Conservation (phyloP, 2,888 invertebrate genomes). For the Acleris holmiana region DNA sequence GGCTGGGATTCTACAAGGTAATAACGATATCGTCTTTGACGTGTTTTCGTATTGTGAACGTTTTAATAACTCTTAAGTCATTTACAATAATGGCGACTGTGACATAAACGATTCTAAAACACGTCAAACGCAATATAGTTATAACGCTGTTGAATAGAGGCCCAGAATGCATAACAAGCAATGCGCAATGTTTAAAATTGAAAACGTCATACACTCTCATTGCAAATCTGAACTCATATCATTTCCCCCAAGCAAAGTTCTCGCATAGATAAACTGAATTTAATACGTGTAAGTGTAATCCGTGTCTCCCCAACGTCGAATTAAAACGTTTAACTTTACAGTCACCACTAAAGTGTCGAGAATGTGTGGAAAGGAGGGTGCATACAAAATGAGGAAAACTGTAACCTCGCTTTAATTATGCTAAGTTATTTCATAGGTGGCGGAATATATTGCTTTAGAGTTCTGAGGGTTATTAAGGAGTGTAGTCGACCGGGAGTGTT, state of each 20-base stretch:
- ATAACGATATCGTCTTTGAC: no score
- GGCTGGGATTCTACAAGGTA: no score
- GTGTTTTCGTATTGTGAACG: no score
- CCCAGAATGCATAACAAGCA: background rate
- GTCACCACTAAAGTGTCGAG: conserved; percentile 37
- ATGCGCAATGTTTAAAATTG: conserved; percentile 2
- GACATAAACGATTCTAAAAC: no score
- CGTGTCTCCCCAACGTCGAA: conserved; percentile 33
- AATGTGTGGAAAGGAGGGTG: conserved; percentile 39
- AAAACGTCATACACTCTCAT: background rate
- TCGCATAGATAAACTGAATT: conserved; percentile 34
- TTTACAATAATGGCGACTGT: no score
- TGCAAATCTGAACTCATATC: conserved; percentile 27
- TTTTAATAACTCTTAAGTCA: no score
- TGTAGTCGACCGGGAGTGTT: conserved; percentile 23
- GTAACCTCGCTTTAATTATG: conserved; percentile 38
- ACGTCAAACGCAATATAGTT: no score
- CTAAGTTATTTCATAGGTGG: conserved; percentile 37
- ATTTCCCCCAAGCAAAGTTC: conserved; percentile 29
- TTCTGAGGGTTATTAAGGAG: conserved; percentile 28
- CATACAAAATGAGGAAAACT: conserved; percentile 40
- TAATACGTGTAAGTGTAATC: conserved; percentile 35
- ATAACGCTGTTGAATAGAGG: no score
- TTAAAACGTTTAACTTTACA: conserved; percentile 35
- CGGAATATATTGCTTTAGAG: conserved; percentile 35